Percentiles rank a stretch among this genome's conserved stretches.
phyloP scores from a whole-genome alignment of 2,797 vertebrate genomes.

The Enteromius argenteus region DNA sequence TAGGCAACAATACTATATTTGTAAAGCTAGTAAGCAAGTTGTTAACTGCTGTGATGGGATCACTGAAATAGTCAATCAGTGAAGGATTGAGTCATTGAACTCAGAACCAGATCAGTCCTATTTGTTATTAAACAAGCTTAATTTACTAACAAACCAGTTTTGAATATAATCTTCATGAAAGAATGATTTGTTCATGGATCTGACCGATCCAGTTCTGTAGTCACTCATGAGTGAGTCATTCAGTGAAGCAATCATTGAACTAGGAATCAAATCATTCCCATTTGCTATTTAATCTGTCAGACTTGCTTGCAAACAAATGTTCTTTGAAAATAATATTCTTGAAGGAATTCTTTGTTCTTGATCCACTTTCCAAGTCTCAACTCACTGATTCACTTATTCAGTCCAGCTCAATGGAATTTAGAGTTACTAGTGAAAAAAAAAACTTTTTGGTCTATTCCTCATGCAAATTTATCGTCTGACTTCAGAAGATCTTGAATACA shows the following conservation, averaged over 20 bases:
- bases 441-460: background rate
- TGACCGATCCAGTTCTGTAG: background rate
- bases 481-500: constrained; percentile 1
- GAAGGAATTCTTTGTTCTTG: background rate
- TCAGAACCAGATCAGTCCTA: background rate
- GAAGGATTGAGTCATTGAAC: background rate
- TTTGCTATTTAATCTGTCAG: background rate
- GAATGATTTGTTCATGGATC: background rate
- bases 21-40: background rate
- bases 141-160: background rate
- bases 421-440: background rate
- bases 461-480: background rate
- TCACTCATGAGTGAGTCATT: background rate
- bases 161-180: background rate
- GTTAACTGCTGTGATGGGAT: background rate
- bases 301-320: background rate
- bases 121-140: background rate
- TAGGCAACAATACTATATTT: background rate
- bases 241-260: background rate
- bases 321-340: background rate
- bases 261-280: background rate
- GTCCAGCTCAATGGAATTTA: background rate
- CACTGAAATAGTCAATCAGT: background rate
- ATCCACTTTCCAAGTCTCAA: too few relatives aligned
- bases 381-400: background rate